Evolutionary conservation across 92 coral and sea anemone species (phyloP), one percentile per base, ranked within the genome.

Genomic region (Bergia sp.): DNA sequence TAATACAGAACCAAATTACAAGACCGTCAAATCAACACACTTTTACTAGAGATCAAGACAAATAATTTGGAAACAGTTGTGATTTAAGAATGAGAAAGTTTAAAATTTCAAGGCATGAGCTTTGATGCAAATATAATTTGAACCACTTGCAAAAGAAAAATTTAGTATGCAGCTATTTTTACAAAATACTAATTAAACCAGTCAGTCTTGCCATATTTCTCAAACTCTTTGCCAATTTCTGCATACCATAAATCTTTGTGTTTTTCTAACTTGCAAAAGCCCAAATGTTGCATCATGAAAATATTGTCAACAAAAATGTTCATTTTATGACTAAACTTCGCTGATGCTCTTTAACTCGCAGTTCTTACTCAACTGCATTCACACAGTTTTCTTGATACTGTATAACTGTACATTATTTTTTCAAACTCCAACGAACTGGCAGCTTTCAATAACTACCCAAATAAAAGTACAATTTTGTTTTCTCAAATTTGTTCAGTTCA

Each of bases 331-430:
- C 44, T 23, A 39, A 1, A 4, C 11, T 18, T 20, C 47, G 81
- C 47, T 5, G 57, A 61, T 43, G 36, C 53, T 77, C 18, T 81
- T 5, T 49, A 15, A 18, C 73, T 81, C 16, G 38, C 13, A 7
- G n/a, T 18, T 76, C 44, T n/a, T 58, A 12, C 29, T 55, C 18
- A 50, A 55, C 23, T 81, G 74, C 47, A 21, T 61, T 61, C 37
- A 40, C 44, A 81, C 49, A 81, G 73, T 79, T 61, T 81, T 83
- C 76, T 29, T 84, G 23, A 43, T 45, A 84, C 40, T 71, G 79
- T 47, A 45, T 84, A 40, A 47, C 61, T 69, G 65, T 71, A 69
- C 87, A 38, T 29, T n/a, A 9, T 42, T 36, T 8, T 18, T n/a
- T 23, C 29, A 6, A 16, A 61, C n/a, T 72, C 16, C 7, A 72